These are phyloP conservation scores for Volucella zonaria DNA, from an alignment of 2,888 invertebrate genomes.

Conservation along the genomic window DNA sequence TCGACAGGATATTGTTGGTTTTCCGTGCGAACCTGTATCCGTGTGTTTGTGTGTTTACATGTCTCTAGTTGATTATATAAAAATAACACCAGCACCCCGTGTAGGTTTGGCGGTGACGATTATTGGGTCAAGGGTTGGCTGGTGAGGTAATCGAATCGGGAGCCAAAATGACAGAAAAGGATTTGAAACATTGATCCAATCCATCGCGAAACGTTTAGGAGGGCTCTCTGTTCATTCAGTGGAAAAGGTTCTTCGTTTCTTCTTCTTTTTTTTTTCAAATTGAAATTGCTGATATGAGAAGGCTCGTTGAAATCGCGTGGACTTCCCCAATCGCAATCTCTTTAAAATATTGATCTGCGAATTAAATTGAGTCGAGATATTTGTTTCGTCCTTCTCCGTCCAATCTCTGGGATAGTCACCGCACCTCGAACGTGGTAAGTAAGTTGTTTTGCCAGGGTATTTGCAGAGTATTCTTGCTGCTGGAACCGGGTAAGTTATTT, in stretches of 20 bases:
- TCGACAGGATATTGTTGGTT: conserved; percentile 11
- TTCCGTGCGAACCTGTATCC: neutral
- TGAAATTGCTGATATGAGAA: conserved; percentile 19
- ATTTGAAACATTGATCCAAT: neutral
- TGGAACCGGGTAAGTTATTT: conserved; percentile 56
- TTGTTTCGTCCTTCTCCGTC: conserved; percentile 26
- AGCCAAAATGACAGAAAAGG: conserved; percentile 1
- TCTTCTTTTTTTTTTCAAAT: too few relatives aligned
- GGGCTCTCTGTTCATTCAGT: conserved; percentile 40
- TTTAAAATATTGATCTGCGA: conserved; percentile 60
- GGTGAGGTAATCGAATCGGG: conserved; percentile 51
- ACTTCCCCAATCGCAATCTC: neutral
- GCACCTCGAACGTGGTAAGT: neutral
- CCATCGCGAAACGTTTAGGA: conserved; percentile 14
- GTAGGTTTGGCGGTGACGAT: conserved; percentile 26
- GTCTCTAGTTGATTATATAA: conserved; percentile 38
- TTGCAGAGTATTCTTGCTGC: conserved; percentile 10
- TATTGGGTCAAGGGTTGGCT: conserved; percentile 49
- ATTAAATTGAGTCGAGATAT: conserved; percentile 38
- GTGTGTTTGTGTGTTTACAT: neutral
- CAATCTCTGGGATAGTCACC: conserved; percentile 15
- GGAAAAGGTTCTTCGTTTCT: conserved; percentile 29
- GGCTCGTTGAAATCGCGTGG: neutral
- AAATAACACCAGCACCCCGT: conserved; percentile 53
- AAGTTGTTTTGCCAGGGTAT: conserved; percentile 15